These are phyloP conservation scores for Muntiacus reevesi DNA, from an alignment of 2,113 vertebrate genomes.

Conservation along the genomic window DNA sequence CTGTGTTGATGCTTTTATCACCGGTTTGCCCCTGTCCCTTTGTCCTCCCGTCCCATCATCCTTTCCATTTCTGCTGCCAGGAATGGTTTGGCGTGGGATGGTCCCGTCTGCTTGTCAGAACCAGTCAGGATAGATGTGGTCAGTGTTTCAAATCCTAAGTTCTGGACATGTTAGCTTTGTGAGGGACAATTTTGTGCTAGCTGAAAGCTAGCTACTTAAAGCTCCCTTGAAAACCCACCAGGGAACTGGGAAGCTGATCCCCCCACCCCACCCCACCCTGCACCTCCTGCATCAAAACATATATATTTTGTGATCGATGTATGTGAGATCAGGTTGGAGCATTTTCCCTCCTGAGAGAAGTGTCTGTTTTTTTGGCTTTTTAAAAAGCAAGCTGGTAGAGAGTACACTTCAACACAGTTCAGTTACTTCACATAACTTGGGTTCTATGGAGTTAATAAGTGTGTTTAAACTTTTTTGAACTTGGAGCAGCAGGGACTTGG, in stretches of 20 bases:
- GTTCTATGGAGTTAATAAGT: slow-evolving; percentile 7
- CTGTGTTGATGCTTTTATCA: not conserved
- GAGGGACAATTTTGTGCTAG: not conserved
- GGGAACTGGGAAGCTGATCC: not conserved
- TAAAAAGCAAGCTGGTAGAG: not conserved
- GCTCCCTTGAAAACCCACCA: not conserved
- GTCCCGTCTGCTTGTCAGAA: not conserved
- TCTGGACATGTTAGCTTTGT: not conserved
- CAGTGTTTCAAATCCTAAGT: not conserved
- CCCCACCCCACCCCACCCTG: not conserved
- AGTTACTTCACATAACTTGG: not conserved
- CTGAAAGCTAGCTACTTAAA: not conserved
- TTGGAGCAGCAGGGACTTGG: not conserved
- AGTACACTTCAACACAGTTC: not conserved
- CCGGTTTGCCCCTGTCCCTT: not conserved
- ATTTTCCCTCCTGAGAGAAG: not conserved
- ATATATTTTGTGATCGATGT: not conserved
- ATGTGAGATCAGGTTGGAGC: not conserved
- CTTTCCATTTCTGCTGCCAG: not conserved
- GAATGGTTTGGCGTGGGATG: not conserved
- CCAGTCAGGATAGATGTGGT: not conserved
- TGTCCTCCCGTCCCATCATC: not conserved
- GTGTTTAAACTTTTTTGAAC: slow-evolving; percentile 45
- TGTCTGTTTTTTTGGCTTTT: not conserved
- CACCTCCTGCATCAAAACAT: too few relatives aligned